Evolutionary conservation across 2,113 vertebrate genomes (phyloP).

Genomic region (Burhinus oedicnemus): DNA sequence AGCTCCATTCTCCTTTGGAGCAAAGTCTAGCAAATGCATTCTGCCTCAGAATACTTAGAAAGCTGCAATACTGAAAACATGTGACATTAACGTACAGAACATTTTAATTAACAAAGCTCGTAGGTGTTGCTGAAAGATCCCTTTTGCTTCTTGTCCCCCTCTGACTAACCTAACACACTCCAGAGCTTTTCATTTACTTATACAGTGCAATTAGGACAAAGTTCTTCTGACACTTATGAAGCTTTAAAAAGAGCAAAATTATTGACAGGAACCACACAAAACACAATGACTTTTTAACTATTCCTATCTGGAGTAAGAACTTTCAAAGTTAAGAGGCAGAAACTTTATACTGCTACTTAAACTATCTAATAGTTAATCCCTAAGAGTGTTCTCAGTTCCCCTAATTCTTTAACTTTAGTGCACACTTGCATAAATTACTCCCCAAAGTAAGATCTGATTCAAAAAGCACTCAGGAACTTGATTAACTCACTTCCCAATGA

Average conservation of each 20-base stretch:
- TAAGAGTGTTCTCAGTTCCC: background rate
- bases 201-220: background rate
- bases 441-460: background rate
- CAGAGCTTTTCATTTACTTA: slow-evolving; percentile 12
- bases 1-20: background rate
- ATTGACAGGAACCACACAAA: background rate
- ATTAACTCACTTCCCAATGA: background rate
- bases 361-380: background rate
- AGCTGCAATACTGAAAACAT: background rate
- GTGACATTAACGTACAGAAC: background rate
- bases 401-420: background rate
- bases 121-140: background rate
- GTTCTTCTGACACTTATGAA: background rate
- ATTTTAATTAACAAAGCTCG: background rate
- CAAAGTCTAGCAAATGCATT: background rate
- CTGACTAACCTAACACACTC: background rate
- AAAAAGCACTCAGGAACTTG: background rate
- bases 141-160: background rate
- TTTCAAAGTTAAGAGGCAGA: background rate
- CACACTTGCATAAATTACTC: background rate
- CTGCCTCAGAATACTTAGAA: background rate
- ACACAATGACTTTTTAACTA: background rate
- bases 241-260: background rate
- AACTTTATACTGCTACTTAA: background rate
- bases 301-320: background rate